Evolutionary conservation across 2,113 vertebrate species (phyloP).

Genomic region (Rhynchomys soricoides): DNA sequence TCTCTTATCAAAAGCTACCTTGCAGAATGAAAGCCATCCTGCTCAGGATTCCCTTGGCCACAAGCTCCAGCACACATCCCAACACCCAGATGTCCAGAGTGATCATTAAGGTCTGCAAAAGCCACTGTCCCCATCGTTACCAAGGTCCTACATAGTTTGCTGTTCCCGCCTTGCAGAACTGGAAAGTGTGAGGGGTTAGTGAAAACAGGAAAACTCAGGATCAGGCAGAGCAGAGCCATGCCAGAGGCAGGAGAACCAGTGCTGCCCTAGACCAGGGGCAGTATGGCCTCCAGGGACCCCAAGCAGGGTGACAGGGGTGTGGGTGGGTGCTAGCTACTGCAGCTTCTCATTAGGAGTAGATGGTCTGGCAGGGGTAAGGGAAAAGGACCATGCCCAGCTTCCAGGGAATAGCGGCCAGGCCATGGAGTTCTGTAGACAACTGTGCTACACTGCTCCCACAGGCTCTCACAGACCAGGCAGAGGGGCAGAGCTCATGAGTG

Average conservation of each 20-base stretch:
- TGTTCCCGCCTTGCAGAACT: not conserved
- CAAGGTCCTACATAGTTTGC: conserved; percentile 10
- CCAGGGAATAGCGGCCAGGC: not conserved
- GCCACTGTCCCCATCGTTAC: not conserved
- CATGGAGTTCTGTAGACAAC: rapidly evolving
- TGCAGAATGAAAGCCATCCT: not conserved
- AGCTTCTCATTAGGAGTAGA: not conserved
- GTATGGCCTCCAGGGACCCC: not conserved
- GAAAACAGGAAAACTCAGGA: not conserved
- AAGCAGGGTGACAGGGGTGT: not conserved
- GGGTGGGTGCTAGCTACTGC: not conserved
- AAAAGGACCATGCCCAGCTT: not conserved
- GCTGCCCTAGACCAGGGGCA: not conserved
- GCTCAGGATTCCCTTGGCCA: not conserved
- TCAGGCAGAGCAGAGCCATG: conserved; percentile 61
- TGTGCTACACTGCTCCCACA: not conserved
- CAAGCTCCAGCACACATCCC: not conserved
- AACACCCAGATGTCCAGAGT: not conserved
- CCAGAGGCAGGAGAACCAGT: not conserved
- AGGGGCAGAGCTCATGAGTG: not conserved
- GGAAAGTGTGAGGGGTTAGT: conserved; percentile 31
- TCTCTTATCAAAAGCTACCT: not conserved
- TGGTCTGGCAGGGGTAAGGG: not conserved
- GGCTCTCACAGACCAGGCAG: not conserved
- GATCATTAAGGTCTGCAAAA: not conserved